Conservation (phyloP, 1,140 invertebrate species). For the Drosophila mojavensis region DNA sequence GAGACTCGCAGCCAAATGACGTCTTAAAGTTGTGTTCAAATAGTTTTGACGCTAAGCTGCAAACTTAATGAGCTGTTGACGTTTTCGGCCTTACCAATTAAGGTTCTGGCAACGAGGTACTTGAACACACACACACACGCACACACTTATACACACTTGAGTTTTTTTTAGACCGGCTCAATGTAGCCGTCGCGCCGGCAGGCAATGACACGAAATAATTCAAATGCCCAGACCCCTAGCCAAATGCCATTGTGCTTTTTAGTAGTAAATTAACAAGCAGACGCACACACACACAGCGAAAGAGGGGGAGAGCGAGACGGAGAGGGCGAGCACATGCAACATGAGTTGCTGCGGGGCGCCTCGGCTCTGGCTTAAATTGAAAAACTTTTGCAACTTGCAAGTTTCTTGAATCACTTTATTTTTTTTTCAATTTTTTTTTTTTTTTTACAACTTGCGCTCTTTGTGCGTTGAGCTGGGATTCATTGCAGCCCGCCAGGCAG, state of each 20-base stretch:
- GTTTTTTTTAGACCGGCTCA: slow-evolving; percentile 30
- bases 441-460: background rate
- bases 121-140: slow-evolving; percentile 2
- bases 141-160: background rate
- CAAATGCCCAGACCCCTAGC: slow-evolving; percentile 42
- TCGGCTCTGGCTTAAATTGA: slow-evolving; percentile 65
- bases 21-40: slow-evolving; percentile 66
- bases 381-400: slow-evolving; percentile 74
- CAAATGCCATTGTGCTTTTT: slow-evolving; percentile 65
- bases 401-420: slow-evolving; percentile 45
- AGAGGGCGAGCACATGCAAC: slow-evolving; percentile 10
- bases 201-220: slow-evolving; percentile 68
- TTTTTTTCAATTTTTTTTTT: slow-evolving; percentile 20
- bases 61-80: slow-evolving; percentile 67
- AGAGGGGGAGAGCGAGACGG: no score
- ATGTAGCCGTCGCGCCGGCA: slow-evolving; percentile 49
- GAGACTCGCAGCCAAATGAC: slow-evolving; percentile 12
- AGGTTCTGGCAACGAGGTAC: slow-evolving; percentile 24
- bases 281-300: background rate
- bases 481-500: slow-evolving; percentile 51
- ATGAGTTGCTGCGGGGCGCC: slow-evolving; percentile 3
- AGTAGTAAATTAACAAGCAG: slow-evolving; percentile 72
- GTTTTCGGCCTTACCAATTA: slow-evolving; percentile 47
- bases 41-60: slow-evolving; percentile 47
- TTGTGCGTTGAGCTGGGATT: slow-evolving; percentile 55